Conservation (phyloP, 1,140 invertebrate species). For the Sycophila sp. region DNA sequence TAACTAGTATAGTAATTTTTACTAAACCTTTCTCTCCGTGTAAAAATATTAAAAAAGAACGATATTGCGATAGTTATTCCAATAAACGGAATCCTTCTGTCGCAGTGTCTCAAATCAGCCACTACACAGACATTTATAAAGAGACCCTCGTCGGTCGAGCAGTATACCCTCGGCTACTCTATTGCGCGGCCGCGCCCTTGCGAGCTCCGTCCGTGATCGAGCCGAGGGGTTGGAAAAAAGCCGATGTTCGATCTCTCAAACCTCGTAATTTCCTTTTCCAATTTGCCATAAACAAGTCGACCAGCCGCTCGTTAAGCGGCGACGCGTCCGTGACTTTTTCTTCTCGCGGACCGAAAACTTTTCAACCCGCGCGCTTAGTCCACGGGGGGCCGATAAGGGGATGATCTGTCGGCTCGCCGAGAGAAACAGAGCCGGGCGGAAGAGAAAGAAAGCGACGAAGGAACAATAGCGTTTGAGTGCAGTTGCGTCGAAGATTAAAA, state of each 20-base stretch:
- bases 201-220: slow-evolving; percentile 1
- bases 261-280: slow-evolving; percentile 65
- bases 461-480: no score
- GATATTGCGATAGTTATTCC: no score
- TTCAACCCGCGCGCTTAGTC: slow-evolving; percentile 24
- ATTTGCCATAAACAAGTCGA: slow-evolving; percentile 67
- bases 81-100: no score
- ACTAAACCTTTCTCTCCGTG: no score
- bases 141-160: no score
- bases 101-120: no score
- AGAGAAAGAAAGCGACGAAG: slow-evolving; percentile 38
- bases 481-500: no score
- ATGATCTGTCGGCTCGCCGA: slow-evolving; percentile 29
- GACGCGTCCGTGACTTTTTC: slow-evolving; percentile 53
- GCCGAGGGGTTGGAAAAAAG: slow-evolving; percentile 4
- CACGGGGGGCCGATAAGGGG: slow-evolving; percentile 14
- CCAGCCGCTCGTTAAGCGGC: slow-evolving; percentile 60
- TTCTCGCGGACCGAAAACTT: slow-evolving; percentile 30
- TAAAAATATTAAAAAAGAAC: no score
- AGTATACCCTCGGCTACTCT: no score
- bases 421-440: slow-evolving; percentile 10
- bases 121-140: no score
- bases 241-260: slow-evolving; percentile 46
- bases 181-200: slow-evolving; percentile 6
- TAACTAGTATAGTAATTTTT: no score